Percentiles rank a stretch among this genome's conserved stretches.
These are phyloP conservation scores for Peromyscus melanophrys DNA, from an alignment of 2,797 vertebrate genomes.

Conservation along the genomic window DNA sequence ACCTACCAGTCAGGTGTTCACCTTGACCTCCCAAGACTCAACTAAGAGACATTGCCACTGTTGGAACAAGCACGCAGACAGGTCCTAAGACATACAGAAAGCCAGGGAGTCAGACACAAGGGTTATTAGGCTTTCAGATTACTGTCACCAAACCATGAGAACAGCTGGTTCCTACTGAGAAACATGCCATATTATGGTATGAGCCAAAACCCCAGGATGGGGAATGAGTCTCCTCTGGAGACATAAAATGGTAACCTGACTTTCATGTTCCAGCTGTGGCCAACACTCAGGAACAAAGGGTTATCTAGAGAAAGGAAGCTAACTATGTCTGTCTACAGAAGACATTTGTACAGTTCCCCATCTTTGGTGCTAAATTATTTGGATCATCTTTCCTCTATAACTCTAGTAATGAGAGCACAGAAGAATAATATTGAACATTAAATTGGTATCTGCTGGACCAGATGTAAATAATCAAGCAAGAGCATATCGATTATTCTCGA, in stretches of 20 bases:
- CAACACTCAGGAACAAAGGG: background rate
- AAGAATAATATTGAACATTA: background rate
- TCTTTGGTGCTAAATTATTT: background rate
- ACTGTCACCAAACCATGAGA: background rate
- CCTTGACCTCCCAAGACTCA: background rate
- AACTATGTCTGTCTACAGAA: background rate
- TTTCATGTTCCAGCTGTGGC: background rate
- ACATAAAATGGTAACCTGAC: background rate
- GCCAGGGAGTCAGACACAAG: background rate
- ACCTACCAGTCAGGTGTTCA: background rate
- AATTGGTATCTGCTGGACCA: conserved; percentile 15
- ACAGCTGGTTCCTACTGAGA: background rate
- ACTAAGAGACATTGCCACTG: background rate
- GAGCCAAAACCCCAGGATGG: too few species aligned
- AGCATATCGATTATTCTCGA: conserved; percentile 63
- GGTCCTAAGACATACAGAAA: background rate
- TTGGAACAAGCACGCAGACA: background rate
- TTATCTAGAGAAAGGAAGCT: background rate
- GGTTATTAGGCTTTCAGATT: background rate
- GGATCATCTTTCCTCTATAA: background rate
- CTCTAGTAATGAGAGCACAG: background rate
- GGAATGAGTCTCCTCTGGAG: background rate
- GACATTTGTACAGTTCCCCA: background rate
- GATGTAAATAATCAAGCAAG: conserved; percentile 72
- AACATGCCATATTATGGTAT: too few species aligned